Evolutionary conservation across 2,888 invertebrate species (phyloP).

Genomic region (Bugula neritina): DNA sequence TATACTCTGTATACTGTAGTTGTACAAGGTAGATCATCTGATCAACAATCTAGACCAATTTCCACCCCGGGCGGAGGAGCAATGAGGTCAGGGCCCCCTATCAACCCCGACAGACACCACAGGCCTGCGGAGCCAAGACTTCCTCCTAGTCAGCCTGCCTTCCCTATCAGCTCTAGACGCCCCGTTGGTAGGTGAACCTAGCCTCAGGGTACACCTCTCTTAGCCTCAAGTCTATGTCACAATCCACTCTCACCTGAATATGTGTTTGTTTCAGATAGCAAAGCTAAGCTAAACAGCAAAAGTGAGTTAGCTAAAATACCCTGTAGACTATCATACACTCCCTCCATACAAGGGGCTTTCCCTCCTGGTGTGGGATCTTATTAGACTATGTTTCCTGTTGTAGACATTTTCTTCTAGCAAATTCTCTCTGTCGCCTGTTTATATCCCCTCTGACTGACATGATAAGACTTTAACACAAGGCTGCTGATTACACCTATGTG

Average conservation of each 20-base stretch:
- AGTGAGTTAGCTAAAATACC: no score
- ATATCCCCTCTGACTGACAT: no score
- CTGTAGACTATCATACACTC: no score
- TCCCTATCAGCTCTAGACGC: neutral
- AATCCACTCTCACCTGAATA: neutral
- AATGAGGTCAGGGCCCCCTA: neutral
- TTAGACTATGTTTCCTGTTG: no score
- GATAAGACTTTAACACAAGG: no score
- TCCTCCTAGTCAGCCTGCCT: neutral
- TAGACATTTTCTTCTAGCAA: no score
- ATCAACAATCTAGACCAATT: neutral
- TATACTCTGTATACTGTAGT: no score
- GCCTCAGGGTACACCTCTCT: neutral
- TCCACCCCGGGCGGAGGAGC: neutral
- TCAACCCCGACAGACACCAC: conserved; percentile 11
- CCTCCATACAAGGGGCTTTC: no score
- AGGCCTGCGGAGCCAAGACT: conserved; percentile 14
- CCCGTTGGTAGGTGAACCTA: conserved; percentile 5
- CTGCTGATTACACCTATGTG: no score
- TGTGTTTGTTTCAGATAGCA: neutral
- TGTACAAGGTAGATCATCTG: neutral
- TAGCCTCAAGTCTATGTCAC: neutral
- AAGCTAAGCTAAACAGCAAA: neutral
- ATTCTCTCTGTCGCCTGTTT: no score
- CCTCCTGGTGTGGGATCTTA: no score